These are phyloP conservation scores for Melipona beecheii DNA, from an alignment of 2,888 invertebrate species.

Conservation along the genomic window DNA sequence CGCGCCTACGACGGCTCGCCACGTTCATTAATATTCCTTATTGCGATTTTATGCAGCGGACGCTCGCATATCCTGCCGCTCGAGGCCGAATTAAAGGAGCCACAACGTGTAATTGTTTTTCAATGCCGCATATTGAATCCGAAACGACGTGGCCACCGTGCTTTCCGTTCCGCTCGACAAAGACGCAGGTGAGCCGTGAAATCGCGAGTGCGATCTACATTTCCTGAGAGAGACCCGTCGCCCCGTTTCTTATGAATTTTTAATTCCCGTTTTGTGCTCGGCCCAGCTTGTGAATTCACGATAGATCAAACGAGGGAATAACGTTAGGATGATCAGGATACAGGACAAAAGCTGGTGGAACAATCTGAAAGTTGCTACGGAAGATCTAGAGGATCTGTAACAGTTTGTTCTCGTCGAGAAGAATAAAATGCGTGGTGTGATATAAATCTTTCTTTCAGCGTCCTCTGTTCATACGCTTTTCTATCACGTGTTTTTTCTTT, in stretches of 20 bases:
- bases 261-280: background rate
- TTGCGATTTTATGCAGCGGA: constrained; percentile 74
- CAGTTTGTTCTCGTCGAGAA: too few species aligned
- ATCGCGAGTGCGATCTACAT: background rate
- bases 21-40: constrained; percentile 73
- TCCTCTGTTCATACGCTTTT: too few species aligned
- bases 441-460: too few species aligned
- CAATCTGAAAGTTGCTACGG: too few species aligned
- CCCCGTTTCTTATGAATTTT: background rate
- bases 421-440: too few species aligned
- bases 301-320: too few species aligned
- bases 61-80: constrained; percentile 42
- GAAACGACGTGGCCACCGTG: constrained; percentile 23
- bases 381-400: too few species aligned
- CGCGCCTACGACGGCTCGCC: constrained; percentile 39
- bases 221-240: background rate
- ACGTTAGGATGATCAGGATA: too few species aligned
- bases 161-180: constrained; percentile 4
- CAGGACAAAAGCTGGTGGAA: too few species aligned
- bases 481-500: too few species aligned
- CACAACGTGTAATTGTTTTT: constrained; percentile 74
- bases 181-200: constrained; percentile 11
- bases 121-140: constrained; percentile 73
- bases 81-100: constrained; percentile 57
- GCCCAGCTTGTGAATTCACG: background rate